Percentiles rank a stretch among this genome's conserved stretches.
Evolutionary conservation across 2,888 invertebrate genomes (phyloP).

Genomic region (Apomyelois bistriatella): DNA sequence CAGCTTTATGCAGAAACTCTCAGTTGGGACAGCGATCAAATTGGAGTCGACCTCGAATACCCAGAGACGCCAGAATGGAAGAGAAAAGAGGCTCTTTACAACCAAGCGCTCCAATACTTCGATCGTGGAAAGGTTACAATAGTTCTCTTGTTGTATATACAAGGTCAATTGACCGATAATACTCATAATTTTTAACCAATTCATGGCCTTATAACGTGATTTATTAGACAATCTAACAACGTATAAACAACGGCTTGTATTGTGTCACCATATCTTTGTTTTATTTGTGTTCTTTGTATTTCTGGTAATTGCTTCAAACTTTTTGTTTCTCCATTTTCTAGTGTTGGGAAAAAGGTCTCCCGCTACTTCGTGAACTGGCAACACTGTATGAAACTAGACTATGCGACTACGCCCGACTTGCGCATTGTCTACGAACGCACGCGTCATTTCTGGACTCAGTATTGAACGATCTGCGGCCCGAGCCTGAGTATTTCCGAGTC

Average conservation of each 20-base stretch:
- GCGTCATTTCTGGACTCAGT: conserved; percentile 96
- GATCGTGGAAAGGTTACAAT: conserved; percentile 91
- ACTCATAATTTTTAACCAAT: no score
- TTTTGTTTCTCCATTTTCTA: conserved; percentile 47
- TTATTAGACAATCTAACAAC: no score
- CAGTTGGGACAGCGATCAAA: conserved; percentile 87
- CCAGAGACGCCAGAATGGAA: conserved; percentile 92
- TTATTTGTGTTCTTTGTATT: no score
- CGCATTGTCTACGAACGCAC: conserved; percentile 90
- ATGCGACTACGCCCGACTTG: conserved; percentile 93
- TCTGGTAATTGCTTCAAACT: no score
- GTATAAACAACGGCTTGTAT: no score
- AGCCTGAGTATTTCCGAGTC: conserved; percentile 97
- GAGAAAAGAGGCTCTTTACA: conserved; percentile 92
- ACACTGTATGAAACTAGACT: conserved; percentile 91
- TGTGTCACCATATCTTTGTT: no score
- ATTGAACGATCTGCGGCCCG: conserved; percentile 91
- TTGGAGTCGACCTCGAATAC: conserved; percentile 84
- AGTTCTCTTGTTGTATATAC: no score
- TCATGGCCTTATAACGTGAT: no score
- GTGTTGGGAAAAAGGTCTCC: conserved; percentile 98
- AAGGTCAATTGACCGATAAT: no score
- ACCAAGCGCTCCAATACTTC: conserved; percentile 94
- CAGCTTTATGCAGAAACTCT: conserved; percentile 94
- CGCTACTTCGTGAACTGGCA: conserved; percentile 93